Percentiles rank a stretch among this genome's conserved stretches.
Conservation (phyloP, 1,140 invertebrate genomes). For the Meloidogyne floridensis region DNA sequence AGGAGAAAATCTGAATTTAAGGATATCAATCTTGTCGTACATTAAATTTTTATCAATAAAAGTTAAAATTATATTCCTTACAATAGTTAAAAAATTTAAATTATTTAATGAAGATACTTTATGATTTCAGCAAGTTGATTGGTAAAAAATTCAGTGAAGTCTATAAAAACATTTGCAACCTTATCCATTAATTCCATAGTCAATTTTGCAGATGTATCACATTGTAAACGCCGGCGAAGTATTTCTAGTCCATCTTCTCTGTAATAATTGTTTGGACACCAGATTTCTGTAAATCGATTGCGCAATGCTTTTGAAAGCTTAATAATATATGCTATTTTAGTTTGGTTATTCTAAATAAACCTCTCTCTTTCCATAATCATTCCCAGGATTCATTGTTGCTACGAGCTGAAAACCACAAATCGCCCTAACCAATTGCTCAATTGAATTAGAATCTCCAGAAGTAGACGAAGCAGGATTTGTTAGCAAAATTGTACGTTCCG, state of each 20-base stretch:
- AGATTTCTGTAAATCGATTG: conserved; percentile 98
- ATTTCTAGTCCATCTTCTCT: conserved; percentile 79
- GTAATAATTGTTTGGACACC: conserved; percentile 80
- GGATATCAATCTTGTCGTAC: no score
- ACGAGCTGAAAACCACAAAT: conserved; percentile 82
- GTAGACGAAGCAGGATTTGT: conserved; percentile 71
- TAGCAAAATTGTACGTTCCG: conserved; percentile 84
- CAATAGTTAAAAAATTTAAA: not conserved
- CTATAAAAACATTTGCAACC: conserved; percentile 17
- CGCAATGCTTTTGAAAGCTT: conserved; percentile 89
- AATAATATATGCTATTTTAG: conserved; percentile 32
- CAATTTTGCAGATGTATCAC: not conserved
- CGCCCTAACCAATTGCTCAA: conserved; percentile 74
- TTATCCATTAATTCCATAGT: not conserved
- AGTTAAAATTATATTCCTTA: conserved; percentile 23
- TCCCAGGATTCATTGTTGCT: conserved; percentile 99
- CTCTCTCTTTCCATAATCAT: conserved; percentile 99
- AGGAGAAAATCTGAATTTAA: conserved; percentile 68
- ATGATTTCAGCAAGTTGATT: conserved; percentile 19
- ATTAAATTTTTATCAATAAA: no score
- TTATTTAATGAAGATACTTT: conserved; percentile 12
- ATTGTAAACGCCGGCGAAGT: conserved; percentile 52
- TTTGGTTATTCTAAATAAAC: conserved; percentile 58
- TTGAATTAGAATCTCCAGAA: not conserved
- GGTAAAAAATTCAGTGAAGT: conserved; percentile 38